phyloP scores from a whole-genome alignment of 2,888 invertebrate species.

The Ectobius pallidus region DNA sequence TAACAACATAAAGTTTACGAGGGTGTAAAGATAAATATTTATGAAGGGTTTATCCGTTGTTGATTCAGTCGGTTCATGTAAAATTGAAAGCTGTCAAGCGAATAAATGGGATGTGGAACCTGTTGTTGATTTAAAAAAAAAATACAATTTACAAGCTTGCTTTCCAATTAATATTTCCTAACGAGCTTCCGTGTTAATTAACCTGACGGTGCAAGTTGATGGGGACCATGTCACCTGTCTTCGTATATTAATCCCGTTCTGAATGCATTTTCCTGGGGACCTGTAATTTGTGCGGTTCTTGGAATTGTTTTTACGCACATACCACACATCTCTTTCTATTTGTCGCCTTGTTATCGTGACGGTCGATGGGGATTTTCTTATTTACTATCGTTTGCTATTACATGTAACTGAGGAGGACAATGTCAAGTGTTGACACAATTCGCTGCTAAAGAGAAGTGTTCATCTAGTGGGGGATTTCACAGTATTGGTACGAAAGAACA shows the following conservation, averaged over 20 bases:
- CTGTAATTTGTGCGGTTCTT: too few relatives aligned
- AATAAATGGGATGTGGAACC: background rate
- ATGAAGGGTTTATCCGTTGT: background rate
- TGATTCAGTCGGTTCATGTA: background rate
- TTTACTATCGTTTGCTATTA: too few relatives aligned
- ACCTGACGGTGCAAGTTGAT: background rate
- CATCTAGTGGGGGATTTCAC: too few relatives aligned
- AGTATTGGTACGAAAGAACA: too few relatives aligned
- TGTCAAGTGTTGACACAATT: too few relatives aligned
- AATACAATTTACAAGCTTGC: background rate
- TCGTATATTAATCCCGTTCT: background rate
- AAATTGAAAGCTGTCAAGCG: background rate
- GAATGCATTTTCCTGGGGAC: too few relatives aligned
- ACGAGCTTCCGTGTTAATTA: background rate
- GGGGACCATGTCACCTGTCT: background rate
- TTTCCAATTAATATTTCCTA: conserved; percentile 4
- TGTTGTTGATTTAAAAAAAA: background rate
- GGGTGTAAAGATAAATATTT: background rate
- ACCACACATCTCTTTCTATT: too few relatives aligned
- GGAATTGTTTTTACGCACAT: too few relatives aligned
- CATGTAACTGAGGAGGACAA: too few relatives aligned
- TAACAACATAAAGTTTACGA: background rate
- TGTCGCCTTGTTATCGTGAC: too few relatives aligned
- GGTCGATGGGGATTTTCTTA: too few relatives aligned
- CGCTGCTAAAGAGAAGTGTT: too few relatives aligned